These are phyloP conservation scores for Hedya salicella DNA, from an alignment of 2,888 invertebrate species.

Conservation along the genomic window DNA sequence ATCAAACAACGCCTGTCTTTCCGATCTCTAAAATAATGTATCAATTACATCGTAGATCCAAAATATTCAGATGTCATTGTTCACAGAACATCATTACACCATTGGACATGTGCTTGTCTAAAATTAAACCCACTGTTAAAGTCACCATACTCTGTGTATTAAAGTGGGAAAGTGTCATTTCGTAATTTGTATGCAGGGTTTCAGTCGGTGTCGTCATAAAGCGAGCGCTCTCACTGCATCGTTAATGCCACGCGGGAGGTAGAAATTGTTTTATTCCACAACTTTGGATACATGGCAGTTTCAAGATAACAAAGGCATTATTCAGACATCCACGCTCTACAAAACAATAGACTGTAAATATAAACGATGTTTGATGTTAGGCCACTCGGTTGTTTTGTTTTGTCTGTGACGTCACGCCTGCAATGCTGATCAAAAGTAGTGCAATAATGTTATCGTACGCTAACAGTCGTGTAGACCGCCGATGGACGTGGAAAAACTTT, in stretches of 20 bases:
- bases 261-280: conserved; percentile 64
- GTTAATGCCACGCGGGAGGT: conserved; percentile 58
- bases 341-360: conserved; percentile 34
- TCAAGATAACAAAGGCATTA: conserved; percentile 37
- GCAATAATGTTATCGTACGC: conserved; percentile 10
- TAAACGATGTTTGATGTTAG: conserved; percentile 22
- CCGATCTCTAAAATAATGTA: too few species aligned
- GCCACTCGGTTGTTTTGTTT: conserved; percentile 18
- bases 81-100: not conserved
- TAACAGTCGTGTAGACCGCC: not conserved
- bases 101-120: not conserved
- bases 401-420: conserved; percentile 21
- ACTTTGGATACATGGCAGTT: conserved; percentile 49
- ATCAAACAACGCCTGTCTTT: too few species aligned
- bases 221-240: conserved; percentile 68
- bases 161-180: conserved; percentile 69
- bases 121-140: conserved; percentile 23
- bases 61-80: not conserved
- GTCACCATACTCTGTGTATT: conserved; percentile 61
- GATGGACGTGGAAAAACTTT: not conserved
- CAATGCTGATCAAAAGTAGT: conserved; percentile 13
- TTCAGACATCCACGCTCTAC: conserved; percentile 18
- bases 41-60: too few species aligned
- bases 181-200: conserved; percentile 73
- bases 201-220: conserved; percentile 67